A percentile compares a stretch with the other conserved stretches of the same genome.
Conservation (phyloP, 2,113 vertebrate species). For the Mormoops blainvillei region DNA sequence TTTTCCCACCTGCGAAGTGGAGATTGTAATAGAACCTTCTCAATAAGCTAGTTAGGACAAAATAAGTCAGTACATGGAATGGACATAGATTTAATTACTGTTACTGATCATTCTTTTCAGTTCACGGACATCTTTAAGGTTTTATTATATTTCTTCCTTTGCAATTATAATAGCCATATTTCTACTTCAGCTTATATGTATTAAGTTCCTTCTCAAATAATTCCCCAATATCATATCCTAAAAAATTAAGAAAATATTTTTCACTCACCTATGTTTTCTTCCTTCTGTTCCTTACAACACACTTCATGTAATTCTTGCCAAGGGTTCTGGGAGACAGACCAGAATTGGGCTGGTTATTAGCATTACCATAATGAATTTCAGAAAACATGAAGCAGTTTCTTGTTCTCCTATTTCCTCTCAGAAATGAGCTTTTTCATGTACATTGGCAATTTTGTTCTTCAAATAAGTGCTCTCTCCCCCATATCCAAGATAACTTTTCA, state of each 20-base stretch:
- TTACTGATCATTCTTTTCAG: not conserved
- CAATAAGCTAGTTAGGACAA: not conserved
- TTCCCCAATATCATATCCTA: not conserved
- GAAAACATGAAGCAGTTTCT: not conserved
- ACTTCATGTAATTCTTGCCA: not conserved
- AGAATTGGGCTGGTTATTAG: not conserved
- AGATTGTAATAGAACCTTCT: not conserved
- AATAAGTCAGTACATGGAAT: not conserved
- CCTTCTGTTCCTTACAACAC: not conserved
- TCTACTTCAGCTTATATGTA: not conserved
- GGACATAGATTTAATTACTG: not conserved
- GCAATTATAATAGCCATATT: not conserved
- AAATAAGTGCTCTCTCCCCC: not conserved
- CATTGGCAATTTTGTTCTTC: not conserved
- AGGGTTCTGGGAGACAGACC: not conserved
- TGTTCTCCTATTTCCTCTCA: slow-evolving; percentile 21
- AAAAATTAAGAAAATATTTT: not conserved
- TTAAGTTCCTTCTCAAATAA: not conserved
- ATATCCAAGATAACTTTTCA: slow-evolving; percentile 56
- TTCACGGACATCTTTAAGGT: not conserved
- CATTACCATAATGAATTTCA: slow-evolving; percentile 16
- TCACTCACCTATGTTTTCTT: not conserved
- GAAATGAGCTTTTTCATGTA: slow-evolving; percentile 47
- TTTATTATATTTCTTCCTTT: not conserved
- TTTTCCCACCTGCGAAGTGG: not conserved